Conservation (phyloP, 2,888 invertebrate genomes). For the Sisyra nigra region DNA sequence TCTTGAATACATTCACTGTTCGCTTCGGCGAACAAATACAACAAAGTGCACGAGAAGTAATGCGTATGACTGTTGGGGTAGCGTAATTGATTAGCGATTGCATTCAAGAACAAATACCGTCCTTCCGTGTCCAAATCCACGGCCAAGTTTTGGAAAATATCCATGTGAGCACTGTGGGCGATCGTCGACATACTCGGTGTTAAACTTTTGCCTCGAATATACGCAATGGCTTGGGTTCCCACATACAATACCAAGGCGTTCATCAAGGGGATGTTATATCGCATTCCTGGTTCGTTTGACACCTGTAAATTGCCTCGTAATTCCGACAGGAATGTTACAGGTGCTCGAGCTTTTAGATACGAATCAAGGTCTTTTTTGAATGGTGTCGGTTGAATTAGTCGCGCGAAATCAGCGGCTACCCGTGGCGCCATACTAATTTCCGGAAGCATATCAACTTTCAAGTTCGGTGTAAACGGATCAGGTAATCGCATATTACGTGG, state of each 20-base stretch:
- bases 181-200: conserved; percentile 96
- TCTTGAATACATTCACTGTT: conserved; percentile 97
- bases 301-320: conserved; percentile 80
- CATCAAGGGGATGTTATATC: conserved; percentile 92
- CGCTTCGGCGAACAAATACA: conserved; percentile 95
- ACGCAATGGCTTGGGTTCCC: conserved; percentile 88
- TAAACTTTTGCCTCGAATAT: conserved; percentile 79
- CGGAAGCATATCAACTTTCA: conserved; percentile 82
- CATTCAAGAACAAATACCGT: conserved; percentile 92
- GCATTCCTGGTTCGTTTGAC: conserved; percentile 71
- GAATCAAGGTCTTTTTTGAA: conserved; percentile 96
- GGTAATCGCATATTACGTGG: conserved; percentile 96
- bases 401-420: conserved; percentile 74
- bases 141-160: conserved; percentile 97
- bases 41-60: conserved; percentile 95
- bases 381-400: conserved; percentile 69
- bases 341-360: conserved; percentile 84
- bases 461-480: conserved; percentile 95
- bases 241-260: conserved; percentile 96
- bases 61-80: conserved; percentile 99
- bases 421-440: conserved; percentile 82
- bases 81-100: conserved; percentile 95
- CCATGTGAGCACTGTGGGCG: conserved; percentile 97
- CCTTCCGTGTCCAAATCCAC: conserved; percentile 98
- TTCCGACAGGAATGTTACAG: conserved; percentile 91